Evolutionary conservation across 2,888 invertebrate species (phyloP), one percentile per base, ranked within the genome.

Genomic region (Perithous albicinctus): DNA sequence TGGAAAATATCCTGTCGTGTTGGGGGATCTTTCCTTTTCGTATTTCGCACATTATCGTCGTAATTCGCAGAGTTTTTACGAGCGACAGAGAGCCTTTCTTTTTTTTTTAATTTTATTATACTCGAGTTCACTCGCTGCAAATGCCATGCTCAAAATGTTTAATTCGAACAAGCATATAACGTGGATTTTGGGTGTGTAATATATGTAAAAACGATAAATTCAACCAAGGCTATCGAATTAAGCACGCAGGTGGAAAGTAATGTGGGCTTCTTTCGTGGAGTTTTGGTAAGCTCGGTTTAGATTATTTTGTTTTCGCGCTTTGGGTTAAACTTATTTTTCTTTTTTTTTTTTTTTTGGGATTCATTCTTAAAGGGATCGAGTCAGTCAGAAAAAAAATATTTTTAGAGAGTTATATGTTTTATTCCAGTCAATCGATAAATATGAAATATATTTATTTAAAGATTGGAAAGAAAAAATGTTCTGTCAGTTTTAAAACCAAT

Each of bases 101-200:
- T 72, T 61, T 59, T 64, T 64, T 23, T 26, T 15, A 63, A 8
- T 51, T 61, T 20, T 35, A 10, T 35, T 69, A 69, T 59, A 70
- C 43, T 80, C 59, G 15, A 61, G 59, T 72, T 77, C 75, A 84
- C 89, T 80, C 84, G 88, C 86, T 88, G 89, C 87, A 87, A 89
- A 88, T 90, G 88, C 88, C 90, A 90, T 90, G 90, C 90, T 89
- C 82, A 87, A 88, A 87, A 88, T 86, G 81, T 86, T 85, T 86
- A 85, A 83, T 88, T 85, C 83, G 87, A 89, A 89, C 88, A 90
- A 90, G 88, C 88, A 87, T 86, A 83, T 77, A 78, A 83, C 69
- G 66, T 69, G 66, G 51, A 67, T 32, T 54, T 78, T 32, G 64
- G 35, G 26, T 64, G 26, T 77, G 29, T 70, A n/a, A 12, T 32